Evolutionary conservation across 2,113 vertebrate species (phyloP), one percentile per base, ranked within the genome.

Genomic region (Amphiprion ocellaris): DNA sequence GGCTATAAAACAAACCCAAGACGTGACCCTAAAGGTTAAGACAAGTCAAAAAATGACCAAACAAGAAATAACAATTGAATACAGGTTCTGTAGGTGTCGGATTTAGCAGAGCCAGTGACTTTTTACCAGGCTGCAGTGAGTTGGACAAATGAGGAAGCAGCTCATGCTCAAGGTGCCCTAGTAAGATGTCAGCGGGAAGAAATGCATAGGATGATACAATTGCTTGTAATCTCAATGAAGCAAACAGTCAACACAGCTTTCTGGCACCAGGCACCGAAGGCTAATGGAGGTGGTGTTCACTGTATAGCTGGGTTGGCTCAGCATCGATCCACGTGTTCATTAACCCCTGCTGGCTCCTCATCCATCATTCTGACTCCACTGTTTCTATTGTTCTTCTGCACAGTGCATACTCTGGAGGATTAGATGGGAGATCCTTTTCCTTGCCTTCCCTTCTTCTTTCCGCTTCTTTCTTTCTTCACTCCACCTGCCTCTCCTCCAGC

Each of bases 261-360:
- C 62, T 82, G 82, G 85, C 80, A 64, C 26, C 41, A 66, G 61
- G 26, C 54, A 23, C 55, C 10, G 4, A 56, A 56, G 80, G 83
- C 69, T 81, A 84, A 87, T 90, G 60, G 82, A 82, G 69, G 81
- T 72, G 72, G 62, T 19, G 49, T 66, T 85, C 61, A 59, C 33
- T 69, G 8, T 78, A 74, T 67, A 71, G 80, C 73, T 49, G 50
- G 52, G 75, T 69, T 71, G 68, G 77, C 74, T 77, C 75, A 65
- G 72, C 83, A 89, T 92, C 41, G 68, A 87, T 83, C 79, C 64
- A 62, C 5, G 33, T 87, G 86, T 91, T 92, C 82, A 90, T 93
- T 91, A 91, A 91, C 90, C 89, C 83, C 81, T 46, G 75, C 86
- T 66, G 84, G 81, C 86, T 84, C 82, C 86, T 83, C 89, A 91